Evolutionary conservation across 2,113 vertebrate species (phyloP), one percentile per base, ranked within the genome.

Genomic region (Atherinomorus stipes): DNA sequence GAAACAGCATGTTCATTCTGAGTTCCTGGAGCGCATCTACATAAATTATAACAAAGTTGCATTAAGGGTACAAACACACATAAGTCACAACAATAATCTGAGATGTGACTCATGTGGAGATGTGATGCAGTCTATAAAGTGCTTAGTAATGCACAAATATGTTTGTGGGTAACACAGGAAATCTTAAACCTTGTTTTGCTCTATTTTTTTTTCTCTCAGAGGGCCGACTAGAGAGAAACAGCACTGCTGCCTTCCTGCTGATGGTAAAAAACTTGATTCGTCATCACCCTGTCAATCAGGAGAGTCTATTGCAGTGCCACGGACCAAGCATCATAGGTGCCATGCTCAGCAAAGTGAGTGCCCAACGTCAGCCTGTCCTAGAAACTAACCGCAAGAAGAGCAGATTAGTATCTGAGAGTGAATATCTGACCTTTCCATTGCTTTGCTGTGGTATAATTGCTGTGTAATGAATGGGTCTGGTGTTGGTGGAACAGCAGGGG

Each of bases 181-280:
- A 31, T 72, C 49, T 22, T 65, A 28, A 62, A 54, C 28, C 54
- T 58, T 60, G 21, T 71, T 66, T 78, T 71, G 54, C 28, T 19
- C 52, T 51, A 7, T 77, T 70, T 78, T 53, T 66, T 25, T 18
- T 13, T 49, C 58, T 8, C 9, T 69, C 87, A 95, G 98, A 99
- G 91, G 92, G 93, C 80, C 91, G 96, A 51, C 92, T 99, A 84
- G 97, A 99, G 90, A 95, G 85, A 84, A 99, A 99, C 75, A 94
- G 90, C 0, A 94, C 98, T 16, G 97, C 98, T 0, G 96, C 97
- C 19, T 99, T 98, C 85, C 93, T 99, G 86, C 94, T 99, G 63
- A 95, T 99, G 96, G 83, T 99, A 83, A 97, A 97, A 88, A 99
- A 98, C 90, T 92, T 99, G 81, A 91, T 99, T 87, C 90, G 85